Conservation (phyloP, 2,113 vertebrate genomes). For the Verasper variegatus region DNA sequence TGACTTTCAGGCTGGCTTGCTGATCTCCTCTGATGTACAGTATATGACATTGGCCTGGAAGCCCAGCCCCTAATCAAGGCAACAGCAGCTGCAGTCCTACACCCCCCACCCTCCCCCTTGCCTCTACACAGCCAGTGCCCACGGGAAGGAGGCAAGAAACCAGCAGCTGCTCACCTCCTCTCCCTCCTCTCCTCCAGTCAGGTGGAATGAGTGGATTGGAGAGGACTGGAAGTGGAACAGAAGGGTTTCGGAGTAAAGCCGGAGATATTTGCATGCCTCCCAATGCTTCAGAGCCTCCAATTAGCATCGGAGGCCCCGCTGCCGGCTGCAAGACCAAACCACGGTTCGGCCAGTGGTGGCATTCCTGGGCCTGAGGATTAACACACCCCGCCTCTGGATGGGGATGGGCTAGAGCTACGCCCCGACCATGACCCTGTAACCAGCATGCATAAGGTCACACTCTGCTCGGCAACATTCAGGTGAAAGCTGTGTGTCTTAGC, state of each 20-base stretch:
- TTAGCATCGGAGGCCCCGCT: constrained; percentile 60
- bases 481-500: not conserved
- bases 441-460: constrained; percentile 23
- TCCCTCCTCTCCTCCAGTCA: constrained; percentile 73
- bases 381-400: constrained; percentile 35
- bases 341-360: constrained; percentile 50
- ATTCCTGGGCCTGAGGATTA: constrained; percentile 71
- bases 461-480: not conserved
- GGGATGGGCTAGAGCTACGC: constrained; percentile 47
- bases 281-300: constrained; percentile 75
- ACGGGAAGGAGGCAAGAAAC: constrained; percentile 67
- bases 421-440: constrained; percentile 55
- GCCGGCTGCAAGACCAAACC: constrained; percentile 44
- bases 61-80: constrained; percentile 72
- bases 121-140: constrained; percentile 31
- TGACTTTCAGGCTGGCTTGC: constrained; percentile 82
- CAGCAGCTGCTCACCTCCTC: constrained; percentile 69
- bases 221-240: constrained; percentile 77
- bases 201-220: constrained; percentile 84
- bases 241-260: constrained; percentile 73
- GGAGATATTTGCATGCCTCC: constrained; percentile 74
- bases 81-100: constrained; percentile 47
- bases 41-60: constrained; percentile 78
- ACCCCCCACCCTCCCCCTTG: not conserved
- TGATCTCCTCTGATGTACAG: constrained; percentile 85